Conservation (phyloP, 2,888 invertebrate species). For the Temnothorax rugatulus region DNA sequence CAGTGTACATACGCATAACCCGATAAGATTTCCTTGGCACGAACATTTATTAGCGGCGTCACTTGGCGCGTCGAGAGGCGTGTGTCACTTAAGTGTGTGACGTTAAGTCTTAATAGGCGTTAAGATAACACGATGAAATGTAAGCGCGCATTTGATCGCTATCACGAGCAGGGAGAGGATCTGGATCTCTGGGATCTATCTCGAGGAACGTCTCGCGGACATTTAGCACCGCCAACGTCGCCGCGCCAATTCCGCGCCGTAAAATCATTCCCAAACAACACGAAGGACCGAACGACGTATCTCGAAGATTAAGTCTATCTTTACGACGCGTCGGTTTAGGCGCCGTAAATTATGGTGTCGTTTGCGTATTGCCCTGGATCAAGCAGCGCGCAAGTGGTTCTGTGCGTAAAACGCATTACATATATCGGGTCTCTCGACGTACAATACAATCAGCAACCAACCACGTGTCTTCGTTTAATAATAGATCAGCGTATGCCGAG, state of each 20-base stretch:
- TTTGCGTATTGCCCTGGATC: neutral
- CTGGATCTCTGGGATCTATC: neutral
- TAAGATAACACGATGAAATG: neutral
- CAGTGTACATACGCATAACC: conserved; percentile 64
- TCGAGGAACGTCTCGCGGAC: neutral
- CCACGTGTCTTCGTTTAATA: conserved; percentile 36
- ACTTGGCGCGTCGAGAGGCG: conserved; percentile 41
- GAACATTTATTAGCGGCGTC: conserved; percentile 62
- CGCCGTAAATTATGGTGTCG: conserved; percentile 16
- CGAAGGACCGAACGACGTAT: conserved; percentile 12
- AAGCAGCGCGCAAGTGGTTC: neutral
- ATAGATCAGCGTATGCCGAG: conserved; percentile 32
- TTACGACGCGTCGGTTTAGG: conserved; percentile 13
- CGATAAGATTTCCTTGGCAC: conserved; percentile 63
- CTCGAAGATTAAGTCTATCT: neutral
- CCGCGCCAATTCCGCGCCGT: neutral
- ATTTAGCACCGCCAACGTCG: neutral
- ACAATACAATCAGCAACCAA: conserved; percentile 48
- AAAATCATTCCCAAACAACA: conserved; percentile 34
- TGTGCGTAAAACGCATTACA: conserved; percentile 8
- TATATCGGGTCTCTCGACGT: conserved; percentile 36
- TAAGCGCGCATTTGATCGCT: conserved; percentile 4
- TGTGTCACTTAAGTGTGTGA: neutral
- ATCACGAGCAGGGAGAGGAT: neutral
- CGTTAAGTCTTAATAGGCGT: conserved; percentile 4